Percentiles rank a stretch among this genome's conserved stretches.
phyloP scores from a whole-genome alignment of 2,888 invertebrate genomes.

The Erannis defoliaria region DNA sequence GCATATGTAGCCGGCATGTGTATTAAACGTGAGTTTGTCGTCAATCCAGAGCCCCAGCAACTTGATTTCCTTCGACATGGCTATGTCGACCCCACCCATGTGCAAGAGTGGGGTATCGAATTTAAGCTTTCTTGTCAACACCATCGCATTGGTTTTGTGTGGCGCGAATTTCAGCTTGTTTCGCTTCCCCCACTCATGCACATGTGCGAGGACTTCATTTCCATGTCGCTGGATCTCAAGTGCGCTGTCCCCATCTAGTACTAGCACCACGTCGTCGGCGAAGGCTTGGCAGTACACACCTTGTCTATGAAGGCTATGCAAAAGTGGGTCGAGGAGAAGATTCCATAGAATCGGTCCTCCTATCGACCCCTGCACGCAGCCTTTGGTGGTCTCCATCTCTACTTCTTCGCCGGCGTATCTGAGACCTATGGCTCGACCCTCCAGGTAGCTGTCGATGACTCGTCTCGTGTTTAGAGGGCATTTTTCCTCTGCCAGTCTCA shows the following conservation, averaged over 20 bases:
- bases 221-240: neutral
- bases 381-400: neutral
- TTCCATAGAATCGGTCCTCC: neutral
- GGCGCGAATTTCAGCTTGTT: no score
- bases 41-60: neutral
- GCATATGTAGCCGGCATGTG: no score
- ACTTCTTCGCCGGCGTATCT: neutral
- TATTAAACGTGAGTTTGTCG: neutral
- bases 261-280: neutral
- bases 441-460: neutral
- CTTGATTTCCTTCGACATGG: neutral
- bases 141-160: neutral
- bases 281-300: neutral
- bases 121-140: neutral
- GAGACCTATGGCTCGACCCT: neutral
- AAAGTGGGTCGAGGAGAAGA: neutral
- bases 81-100: neutral
- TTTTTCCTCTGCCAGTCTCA: neutral
- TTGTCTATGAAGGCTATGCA: neutral
- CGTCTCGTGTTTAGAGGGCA: no score
- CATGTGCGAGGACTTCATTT: neutral
- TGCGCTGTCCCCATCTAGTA: neutral
- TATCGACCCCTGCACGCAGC: neutral
- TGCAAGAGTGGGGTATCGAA: neutral
- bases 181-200: no score